Evolutionary conservation across 1,140 invertebrate species (phyloP), one percentile per base, ranked within the genome.

Genomic region (Panagrolaimus sp.): DNA sequence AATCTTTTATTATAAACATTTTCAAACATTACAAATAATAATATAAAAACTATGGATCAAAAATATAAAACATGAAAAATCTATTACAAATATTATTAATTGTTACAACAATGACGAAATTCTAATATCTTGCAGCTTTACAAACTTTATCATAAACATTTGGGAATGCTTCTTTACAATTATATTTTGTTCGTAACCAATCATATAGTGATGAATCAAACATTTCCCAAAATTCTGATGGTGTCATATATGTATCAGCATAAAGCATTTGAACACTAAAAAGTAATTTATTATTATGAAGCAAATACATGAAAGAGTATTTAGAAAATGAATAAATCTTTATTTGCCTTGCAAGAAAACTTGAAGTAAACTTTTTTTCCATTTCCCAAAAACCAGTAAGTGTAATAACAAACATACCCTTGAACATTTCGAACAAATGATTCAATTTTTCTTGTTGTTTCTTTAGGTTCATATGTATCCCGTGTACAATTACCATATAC

Each of bases 91-190:
- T 38, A 38, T 38, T 38, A 7, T 38, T 38, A 38, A 38, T n/a
- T 38, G 31, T 38, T n/a, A n/a, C n/a, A n/a, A 38, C 2, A 38
- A 38, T 38, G 2, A 38, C 31, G 7, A 38, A 38, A 38, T 38
- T 38, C 31, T 38, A 79, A 14, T 77, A 70, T 46, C 90, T 84
- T 31, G 87, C 90, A 75, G 84, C 84, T 70, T 87, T 87, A 72
- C 87, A 90, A 27, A 92, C 88, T 85, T 92, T 92, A 45, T 89
- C 89, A 79, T 91, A 92, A 1, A 92, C 87, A 78, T 90, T 89
- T 0, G 91, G 90, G 80, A 92, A 92, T 0, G 90, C 90, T 20
- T 87, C 86, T 71, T 87, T 84, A 83, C 89, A 90, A 38, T 87
- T 69, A 5, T 89, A 83, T 31, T 84, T 80, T 8, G 86, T 82